A percentile compares a stretch with the other conserved stretches of the same genome.
Evolutionary conservation across 2,888 invertebrate species (phyloP).

Genomic region (Koerneria pararmatus): DNA sequence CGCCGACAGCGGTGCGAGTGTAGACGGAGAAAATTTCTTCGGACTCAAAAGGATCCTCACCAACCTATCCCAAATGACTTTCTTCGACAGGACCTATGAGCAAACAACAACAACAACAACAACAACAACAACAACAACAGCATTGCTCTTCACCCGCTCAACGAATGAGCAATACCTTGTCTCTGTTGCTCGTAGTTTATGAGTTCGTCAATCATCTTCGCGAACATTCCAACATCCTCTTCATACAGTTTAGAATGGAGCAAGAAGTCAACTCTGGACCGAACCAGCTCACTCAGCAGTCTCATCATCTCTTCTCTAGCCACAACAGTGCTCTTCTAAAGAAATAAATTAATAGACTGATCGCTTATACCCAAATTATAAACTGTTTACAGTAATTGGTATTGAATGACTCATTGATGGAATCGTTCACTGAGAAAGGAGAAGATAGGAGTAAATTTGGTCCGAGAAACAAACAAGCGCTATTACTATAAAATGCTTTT

Average conservation of each 20-base stretch:
- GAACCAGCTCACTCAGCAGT: not conserved
- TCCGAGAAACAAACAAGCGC: no score
- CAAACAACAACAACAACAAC: no score
- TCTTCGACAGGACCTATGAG: no score
- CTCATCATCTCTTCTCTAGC: not conserved
- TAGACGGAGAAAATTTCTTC: no score
- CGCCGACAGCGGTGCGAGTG: no score
- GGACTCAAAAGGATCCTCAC: no score
- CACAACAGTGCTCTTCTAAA: not conserved
- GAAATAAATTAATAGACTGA: not conserved
- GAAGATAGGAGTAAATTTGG: no score
- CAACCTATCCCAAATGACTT: no score
- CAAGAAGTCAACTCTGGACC: not conserved
- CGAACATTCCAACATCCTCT: slow-evolving; percentile 6
- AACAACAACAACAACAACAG: no score
- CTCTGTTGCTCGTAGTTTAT: slow-evolving; percentile 16
- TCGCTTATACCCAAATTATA: not conserved
- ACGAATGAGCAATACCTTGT: not conserved
- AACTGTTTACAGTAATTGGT: not conserved
- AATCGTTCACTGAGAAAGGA: no score
- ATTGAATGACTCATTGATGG: not conserved
- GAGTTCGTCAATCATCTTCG: slow-evolving; percentile 15
- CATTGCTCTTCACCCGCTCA: no score
- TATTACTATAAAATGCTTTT: no score
- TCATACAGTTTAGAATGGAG: slow-evolving; percentile 3